A percentile compares a stretch with the other conserved stretches of the same genome.
Conservation (phyloP, 2,888 invertebrate genomes). For the Agrotis segetum region DNA sequence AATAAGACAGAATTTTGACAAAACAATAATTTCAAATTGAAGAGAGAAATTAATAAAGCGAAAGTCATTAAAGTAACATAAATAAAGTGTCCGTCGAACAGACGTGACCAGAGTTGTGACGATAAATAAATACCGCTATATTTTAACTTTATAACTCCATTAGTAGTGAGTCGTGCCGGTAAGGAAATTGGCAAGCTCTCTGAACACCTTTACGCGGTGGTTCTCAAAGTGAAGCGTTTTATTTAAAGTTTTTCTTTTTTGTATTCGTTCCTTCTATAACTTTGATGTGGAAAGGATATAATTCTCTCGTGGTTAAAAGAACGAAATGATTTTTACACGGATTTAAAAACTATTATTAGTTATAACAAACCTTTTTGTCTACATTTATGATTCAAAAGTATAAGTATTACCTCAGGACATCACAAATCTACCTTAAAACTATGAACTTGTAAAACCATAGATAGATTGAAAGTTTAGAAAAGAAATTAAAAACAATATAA, state of each 20-base stretch:
- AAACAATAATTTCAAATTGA: conserved; percentile 11
- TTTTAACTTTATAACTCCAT: conserved; percentile 68
- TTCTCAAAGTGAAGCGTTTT: conserved; percentile 53
- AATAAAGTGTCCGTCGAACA: conserved; percentile 25
- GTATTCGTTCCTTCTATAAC: not conserved
- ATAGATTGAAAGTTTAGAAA: no score
- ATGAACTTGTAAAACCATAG: no score
- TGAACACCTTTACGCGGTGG: conserved; percentile 47
- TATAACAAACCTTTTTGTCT: no score
- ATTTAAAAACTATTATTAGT: no score
- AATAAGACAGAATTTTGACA: not conserved
- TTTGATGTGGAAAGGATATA: not conserved
- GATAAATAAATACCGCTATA: conserved; percentile 64
- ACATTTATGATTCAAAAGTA: no score
- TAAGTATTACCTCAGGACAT: no score
- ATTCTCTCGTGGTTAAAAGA: not conserved
- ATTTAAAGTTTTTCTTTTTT: not conserved
- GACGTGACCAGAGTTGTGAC: conserved; percentile 33
- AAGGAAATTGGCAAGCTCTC: conserved; percentile 70
- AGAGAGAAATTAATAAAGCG: conserved; percentile 9
- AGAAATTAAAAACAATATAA: no score
- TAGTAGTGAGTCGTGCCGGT: conserved; percentile 62
- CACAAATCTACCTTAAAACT: no score
- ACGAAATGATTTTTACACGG: no score
- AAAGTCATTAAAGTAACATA: conserved; percentile 48